A percentile compares a stretch with the other conserved stretches of the same genome.
Evolutionary conservation across 2,113 vertebrate genomes (phyloP).

Genomic region (Calyptommatus sinebrachiatus): DNA sequence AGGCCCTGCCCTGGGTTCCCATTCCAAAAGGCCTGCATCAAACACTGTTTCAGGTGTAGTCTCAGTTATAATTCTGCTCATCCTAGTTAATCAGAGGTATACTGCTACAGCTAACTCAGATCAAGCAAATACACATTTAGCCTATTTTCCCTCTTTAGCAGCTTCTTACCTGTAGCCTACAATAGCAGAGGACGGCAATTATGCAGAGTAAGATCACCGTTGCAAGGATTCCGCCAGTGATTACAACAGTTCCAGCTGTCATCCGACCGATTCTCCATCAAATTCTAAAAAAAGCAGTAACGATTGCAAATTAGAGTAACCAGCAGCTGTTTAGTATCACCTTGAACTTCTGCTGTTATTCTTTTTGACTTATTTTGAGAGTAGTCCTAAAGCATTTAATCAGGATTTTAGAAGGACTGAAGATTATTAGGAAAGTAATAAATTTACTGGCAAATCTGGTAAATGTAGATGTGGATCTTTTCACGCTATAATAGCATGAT

Average conservation of each 20-base stretch:
- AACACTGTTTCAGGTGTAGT: too few species aligned
- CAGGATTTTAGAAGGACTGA: not conserved
- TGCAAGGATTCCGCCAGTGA: slow-evolving; percentile 98
- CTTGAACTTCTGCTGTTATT: not conserved
- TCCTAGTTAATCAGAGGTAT: too few species aligned
- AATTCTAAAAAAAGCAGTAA: slow-evolving; percentile 78
- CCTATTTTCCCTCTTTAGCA: too few species aligned
- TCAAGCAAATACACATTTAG: too few species aligned
- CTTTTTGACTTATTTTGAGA: not conserved
- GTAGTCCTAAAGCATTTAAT: not conserved
- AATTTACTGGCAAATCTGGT: not conserved
- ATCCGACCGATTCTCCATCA: slow-evolving; percentile 98
- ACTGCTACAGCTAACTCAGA: too few species aligned
- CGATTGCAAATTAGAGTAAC: accelerated
- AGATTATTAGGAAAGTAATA: too few species aligned
- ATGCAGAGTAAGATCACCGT: slow-evolving; percentile 98
- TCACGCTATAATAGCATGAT: too few species aligned
- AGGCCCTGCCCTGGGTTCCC: too few species aligned
- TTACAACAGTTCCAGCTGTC: slow-evolving; percentile 99
- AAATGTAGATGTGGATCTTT: not conserved
- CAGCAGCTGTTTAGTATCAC: not conserved
- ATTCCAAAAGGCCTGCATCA: too few species aligned
- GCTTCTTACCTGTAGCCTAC: slow-evolving; percentile 91
- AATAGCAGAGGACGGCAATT: slow-evolving; percentile 98
- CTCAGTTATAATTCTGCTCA: too few species aligned